Percentiles rank a stretch among this genome's conserved stretches.
Conservation (phyloP, 2,113 vertebrate genomes). For the Nothoprocta pentlandii region DNA sequence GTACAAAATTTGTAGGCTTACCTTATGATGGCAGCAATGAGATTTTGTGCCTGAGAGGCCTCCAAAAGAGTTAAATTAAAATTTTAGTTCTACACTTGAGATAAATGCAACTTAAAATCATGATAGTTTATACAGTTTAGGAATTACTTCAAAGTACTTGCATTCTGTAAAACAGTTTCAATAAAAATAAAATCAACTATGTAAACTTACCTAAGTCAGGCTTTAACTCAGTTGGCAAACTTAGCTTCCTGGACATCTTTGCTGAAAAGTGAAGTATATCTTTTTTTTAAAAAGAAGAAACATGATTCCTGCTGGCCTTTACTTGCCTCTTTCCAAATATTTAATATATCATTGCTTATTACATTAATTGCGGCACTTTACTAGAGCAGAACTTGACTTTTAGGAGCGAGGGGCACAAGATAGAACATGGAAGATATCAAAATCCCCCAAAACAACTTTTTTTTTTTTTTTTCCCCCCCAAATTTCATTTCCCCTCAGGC, state of each 20-base stretch:
- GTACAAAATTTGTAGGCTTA: constrained; percentile 45
- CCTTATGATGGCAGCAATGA: constrained; percentile 25
- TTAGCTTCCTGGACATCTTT: constrained; percentile 99
- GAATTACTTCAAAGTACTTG: not conserved
- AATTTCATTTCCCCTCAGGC: not conserved
- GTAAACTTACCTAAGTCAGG: constrained; percentile 98
- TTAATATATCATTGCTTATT: not conserved
- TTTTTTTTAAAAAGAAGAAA: constrained; percentile 86
- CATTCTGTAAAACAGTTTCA: constrained; percentile 30
- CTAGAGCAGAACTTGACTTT: not conserved
- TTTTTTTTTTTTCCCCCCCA: not conserved
- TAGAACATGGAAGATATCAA: not conserved
- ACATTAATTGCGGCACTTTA: not conserved
- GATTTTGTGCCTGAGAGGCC: constrained; percentile 26
- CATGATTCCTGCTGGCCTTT: constrained; percentile 43
- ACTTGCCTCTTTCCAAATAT: constrained; percentile 23
- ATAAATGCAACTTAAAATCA: not conserved
- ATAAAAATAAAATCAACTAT: constrained; percentile 56
- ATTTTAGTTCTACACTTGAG: constrained; percentile 29
- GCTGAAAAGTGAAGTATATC: constrained; percentile 97
- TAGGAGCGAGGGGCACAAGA: not conserved
- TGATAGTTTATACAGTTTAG: not conserved
- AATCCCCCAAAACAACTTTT: not conserved
- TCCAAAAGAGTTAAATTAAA: constrained; percentile 16
- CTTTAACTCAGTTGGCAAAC: constrained; percentile 99